Percentiles rank a stretch among this genome's conserved stretches.
Conservation (phyloP, 2,113 vertebrate genomes). For the rabbit (Oryctolagus cuniculus) region mOryCun1.1 NC_091436.1:96240001-96240500, state of each 20-base stretch:
- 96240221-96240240: neutral
- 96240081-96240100: neutral
- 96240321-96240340: neutral
- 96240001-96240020: neutral
- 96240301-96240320: neutral
- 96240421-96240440: neutral
- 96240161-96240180: neutral
- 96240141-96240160: neutral
- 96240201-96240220: neutral
- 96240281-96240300: constrained; percentile 17
- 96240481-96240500: neutral
- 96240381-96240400: neutral
- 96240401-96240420: neutral
- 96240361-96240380: neutral
- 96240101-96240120: neutral
- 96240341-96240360: neutral
- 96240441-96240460: neutral
- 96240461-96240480: neutral
- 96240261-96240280: neutral
- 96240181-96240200: neutral
- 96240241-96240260: neutral
- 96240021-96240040: neutral
- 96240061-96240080: neutral
- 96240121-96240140: neutral
- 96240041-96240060: neutral